Percentiles rank a stretch among this genome's conserved stretches.
Evolutionary conservation across 2,797 vertebrate genomes (phyloP).

Genomic region (Clarias laeviceps): DNA sequence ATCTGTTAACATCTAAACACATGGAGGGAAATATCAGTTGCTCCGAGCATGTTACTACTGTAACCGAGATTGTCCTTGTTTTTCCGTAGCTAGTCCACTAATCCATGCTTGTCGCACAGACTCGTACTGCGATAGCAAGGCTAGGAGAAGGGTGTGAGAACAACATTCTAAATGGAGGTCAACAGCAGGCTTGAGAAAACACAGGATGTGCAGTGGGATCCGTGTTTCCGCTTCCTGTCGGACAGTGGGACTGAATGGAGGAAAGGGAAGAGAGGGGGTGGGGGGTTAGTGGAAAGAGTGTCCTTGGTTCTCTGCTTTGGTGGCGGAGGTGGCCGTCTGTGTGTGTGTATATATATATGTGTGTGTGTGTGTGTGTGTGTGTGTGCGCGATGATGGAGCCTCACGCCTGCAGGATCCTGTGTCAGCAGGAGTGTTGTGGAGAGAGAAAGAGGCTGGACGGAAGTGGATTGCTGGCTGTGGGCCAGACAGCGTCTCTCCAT

Average conservation of each 20-base stretch:
- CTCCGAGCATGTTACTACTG: neutral
- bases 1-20: neutral
- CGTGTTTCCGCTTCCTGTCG: slow-evolving; percentile 55
- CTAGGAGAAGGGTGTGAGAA: slow-evolving; percentile 33
- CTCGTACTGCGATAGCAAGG: slow-evolving; percentile 16
- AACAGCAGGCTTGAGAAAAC: slow-evolving; percentile 57
- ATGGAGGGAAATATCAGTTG: neutral
- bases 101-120: slow-evolving; percentile 5
- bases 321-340: slow-evolving; percentile 56
- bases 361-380: slow-evolving; percentile 24
- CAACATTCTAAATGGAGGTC: slow-evolving; percentile 50
- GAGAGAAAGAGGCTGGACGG: slow-evolving; percentile 64
- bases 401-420: slow-evolving; percentile 71
- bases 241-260: slow-evolving; percentile 53
- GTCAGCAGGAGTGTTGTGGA: slow-evolving; percentile 65
- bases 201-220: slow-evolving; percentile 56
- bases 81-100: slow-evolving; percentile 1
- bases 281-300: slow-evolving; percentile 51
- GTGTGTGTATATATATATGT: slow-evolving; percentile 18
- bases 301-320: slow-evolving; percentile 53
- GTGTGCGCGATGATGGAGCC: slow-evolving; percentile 53
- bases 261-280: slow-evolving; percentile 44
- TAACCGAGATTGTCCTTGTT: neutral
- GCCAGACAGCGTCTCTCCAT: slow-evolving; percentile 59
- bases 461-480: slow-evolving; percentile 76